Percentiles rank a stretch among this genome's conserved stretches.
phyloP scores from a whole-genome alignment of 1,140 invertebrate species.

The Cherax destructor region DNA sequence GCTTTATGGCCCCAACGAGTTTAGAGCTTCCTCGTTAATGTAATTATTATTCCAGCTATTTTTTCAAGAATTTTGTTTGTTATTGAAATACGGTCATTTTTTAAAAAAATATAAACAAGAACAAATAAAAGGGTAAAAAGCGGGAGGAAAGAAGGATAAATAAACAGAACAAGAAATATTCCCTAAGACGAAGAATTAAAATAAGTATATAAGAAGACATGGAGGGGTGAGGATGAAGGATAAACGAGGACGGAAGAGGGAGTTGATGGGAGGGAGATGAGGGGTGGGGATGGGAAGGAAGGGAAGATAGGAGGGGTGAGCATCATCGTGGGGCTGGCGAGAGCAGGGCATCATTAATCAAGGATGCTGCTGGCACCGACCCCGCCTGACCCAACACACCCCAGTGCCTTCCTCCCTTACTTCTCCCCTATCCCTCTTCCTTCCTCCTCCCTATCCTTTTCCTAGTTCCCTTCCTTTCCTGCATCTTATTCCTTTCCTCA shows the following conservation, averaged over 20 bases:
- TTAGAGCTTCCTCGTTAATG: too few species aligned
- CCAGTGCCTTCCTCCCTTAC: constrained; percentile 7
- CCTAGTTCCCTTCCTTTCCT: neutral
- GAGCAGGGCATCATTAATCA: constrained; percentile 51
- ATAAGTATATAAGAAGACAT: neutral
- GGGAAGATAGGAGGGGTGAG: neutral
- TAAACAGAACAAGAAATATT: neutral
- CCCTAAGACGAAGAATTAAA: neutral
- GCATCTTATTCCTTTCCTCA: neutral
- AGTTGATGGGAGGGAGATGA: neutral
- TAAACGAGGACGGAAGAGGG: neutral
- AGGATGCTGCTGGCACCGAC: constrained; percentile 42
- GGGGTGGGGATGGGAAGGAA: neutral
- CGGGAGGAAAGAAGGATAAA: neutral
- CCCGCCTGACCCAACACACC: constrained; percentile 31
- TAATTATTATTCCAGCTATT: too few species aligned
- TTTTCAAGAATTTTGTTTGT: too few species aligned
- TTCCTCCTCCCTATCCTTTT: neutral
- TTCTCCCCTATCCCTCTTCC: constrained; percentile 3
- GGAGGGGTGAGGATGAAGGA: neutral
- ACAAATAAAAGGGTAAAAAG: neutral
- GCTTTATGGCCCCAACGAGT: too few species aligned
- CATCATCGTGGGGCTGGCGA: constrained; percentile 28
- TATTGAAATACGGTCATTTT: too few species aligned
- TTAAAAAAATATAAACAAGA: too few species aligned